phyloP scores from a whole-genome alignment of 2,113 vertebrate genomes.

The Ursus arctos region DNA sequence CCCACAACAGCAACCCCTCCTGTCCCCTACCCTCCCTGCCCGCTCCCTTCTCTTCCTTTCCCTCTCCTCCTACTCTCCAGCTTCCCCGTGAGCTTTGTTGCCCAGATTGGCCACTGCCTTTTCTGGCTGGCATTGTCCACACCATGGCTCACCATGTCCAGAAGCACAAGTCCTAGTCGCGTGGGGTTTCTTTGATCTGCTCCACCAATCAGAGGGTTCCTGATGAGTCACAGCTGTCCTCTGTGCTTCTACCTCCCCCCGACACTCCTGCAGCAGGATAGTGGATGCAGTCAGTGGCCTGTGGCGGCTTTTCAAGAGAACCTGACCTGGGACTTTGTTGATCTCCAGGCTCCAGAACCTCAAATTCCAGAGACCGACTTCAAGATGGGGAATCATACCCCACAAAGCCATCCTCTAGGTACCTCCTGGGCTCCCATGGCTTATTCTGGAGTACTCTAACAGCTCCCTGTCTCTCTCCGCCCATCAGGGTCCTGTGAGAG shows the following conservation, averaged over 20 bases:
- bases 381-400: background rate
- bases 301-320: background rate
- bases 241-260: background rate
- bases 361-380: background rate
- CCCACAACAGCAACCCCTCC: background rate
- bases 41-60: background rate
- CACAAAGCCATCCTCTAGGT: accelerated
- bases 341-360: background rate
- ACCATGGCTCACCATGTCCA: background rate
- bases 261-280: too few relatives aligned
- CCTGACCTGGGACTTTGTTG: background rate
- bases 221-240: background rate
- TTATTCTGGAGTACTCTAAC: background rate
- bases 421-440: background rate
- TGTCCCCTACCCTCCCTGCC: background rate
- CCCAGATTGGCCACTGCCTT: background rate
- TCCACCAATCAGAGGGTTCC: background rate
- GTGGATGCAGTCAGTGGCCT: background rate
- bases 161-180: background rate
- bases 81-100: background rate
- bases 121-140: background rate
- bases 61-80: background rate
- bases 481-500: accelerated
- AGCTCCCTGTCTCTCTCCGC: background rate
- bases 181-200: background rate